Evolutionary conservation across 2,113 vertebrate genomes (phyloP), one percentile per base, ranked within the genome.

Genomic region (Engystomops pustulosus): DNA sequence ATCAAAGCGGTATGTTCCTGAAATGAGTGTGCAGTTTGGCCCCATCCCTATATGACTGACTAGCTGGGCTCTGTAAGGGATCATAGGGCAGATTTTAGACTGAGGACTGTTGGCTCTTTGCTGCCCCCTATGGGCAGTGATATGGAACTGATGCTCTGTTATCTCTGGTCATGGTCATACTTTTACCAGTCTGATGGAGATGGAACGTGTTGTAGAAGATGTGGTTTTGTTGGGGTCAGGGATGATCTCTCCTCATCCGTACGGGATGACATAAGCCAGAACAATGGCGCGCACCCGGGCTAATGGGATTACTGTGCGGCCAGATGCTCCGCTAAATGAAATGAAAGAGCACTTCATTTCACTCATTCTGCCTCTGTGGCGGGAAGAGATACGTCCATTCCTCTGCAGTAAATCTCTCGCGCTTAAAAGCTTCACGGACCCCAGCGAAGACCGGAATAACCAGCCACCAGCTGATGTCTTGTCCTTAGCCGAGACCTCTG

Each of bases 311-410:
- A 71, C 20, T 2, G 23, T 20, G 30, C 32, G 32, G 79, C 44
- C 62, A 81, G 65, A 81, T 70, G 45, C 45, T 53, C 79, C 41
- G 44, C 11, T n/a, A 38, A 81, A 81, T 81, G 34, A 81, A 81
- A 81, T 81, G 79, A 71, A 71, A 38, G 20, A 30, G 44, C 79
- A 81, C 79, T 81, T 81, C 65, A 81, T 81, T 36, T 53, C 79
- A 53, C 27, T 70, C n/a, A 81, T 81, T 36, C 62, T 69, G 78
- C 32, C 25, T 47, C 27, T 68, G 44, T 36, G 79, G 47, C 27
- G n/a, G 17, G 30, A 25, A 44, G 45, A 47, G 49, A 81, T 10
- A 6, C 17, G 27, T 30, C 44, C 47, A 38, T 36, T 70, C 44
- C 32, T 34, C 0, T 36, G 14, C 45, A 69, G 10, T 68, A 51